Conservation (phyloP, 2,888 invertebrate species). For the Drosophila austrosaltans region DNA sequence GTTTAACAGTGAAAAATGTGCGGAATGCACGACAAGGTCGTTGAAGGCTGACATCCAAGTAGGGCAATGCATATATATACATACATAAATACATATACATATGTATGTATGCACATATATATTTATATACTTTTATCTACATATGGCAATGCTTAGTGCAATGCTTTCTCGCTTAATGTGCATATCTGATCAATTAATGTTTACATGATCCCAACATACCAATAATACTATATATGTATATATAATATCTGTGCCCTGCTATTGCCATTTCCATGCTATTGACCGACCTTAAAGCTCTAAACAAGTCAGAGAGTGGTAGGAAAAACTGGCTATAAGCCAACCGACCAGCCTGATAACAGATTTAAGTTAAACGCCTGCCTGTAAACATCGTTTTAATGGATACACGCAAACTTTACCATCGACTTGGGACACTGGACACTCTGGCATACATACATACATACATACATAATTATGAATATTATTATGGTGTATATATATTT, state of each 20-base stretch:
- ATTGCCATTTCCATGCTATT: slow-evolving; percentile 36
- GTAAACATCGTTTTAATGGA: slow-evolving; percentile 40
- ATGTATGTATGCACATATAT: too few species aligned
- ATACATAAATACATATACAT: neutral
- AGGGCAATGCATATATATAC: slow-evolving; percentile 11
- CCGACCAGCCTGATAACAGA: slow-evolving; percentile 41
- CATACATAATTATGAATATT: slow-evolving; percentile 56
- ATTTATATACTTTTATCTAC: too few species aligned
- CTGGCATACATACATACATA: slow-evolving; percentile 12
- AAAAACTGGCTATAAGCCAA: neutral
- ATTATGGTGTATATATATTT: slow-evolving; percentile 44
- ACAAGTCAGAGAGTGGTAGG: slow-evolving; percentile 1
- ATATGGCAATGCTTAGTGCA: neutral
- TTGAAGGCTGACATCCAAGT: slow-evolving; percentile 48
- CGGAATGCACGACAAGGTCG: slow-evolving; percentile 80
- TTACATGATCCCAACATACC: slow-evolving; percentile 60
- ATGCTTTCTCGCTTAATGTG: slow-evolving; percentile 40
- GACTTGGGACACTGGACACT: neutral
- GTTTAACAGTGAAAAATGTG: slow-evolving; percentile 78
- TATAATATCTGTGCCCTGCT: slow-evolving; percentile 8
- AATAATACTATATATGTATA: slow-evolving; percentile 32
- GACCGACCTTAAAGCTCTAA: slow-evolving; percentile 46
- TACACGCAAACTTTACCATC: slow-evolving; percentile 7
- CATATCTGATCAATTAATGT: slow-evolving; percentile 73
- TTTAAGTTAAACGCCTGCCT: slow-evolving; percentile 27